phyloP scores from a whole-genome alignment of 2,888 invertebrate species.

The Cartodere bifasciata region DNA sequence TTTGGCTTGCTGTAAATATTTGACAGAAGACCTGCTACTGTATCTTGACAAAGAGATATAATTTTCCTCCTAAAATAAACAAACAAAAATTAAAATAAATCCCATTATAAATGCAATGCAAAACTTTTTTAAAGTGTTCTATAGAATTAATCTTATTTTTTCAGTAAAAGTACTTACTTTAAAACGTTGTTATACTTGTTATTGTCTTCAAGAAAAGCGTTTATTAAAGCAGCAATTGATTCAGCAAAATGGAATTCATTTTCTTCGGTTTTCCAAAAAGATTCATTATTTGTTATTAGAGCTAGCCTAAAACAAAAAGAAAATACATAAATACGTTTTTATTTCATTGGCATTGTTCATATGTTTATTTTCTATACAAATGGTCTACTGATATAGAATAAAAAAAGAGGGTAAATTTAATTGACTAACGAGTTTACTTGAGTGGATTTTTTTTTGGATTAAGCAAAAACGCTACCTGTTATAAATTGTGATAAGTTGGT shows the following conservation, averaged over 20 bases:
- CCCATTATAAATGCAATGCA: neutral
- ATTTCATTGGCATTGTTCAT: too few relatives aligned
- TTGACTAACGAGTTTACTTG: too few relatives aligned
- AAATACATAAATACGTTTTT: too few relatives aligned
- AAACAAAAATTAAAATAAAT: conserved; percentile 13
- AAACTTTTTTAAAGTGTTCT: neutral
- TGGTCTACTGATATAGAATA: too few relatives aligned
- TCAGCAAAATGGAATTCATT: conserved; percentile 76
- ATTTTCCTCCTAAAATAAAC: conserved; percentile 54
- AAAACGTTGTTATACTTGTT: conserved; percentile 40
- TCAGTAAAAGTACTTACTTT: conserved; percentile 28
- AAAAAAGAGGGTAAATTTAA: too few relatives aligned
- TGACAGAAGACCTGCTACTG: conserved; percentile 61
- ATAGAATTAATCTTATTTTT: too few relatives aligned
- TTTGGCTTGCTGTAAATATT: conserved; percentile 65
- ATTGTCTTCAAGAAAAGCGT: conserved; percentile 51
- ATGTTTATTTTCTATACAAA: too few relatives aligned
- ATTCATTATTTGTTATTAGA: conserved; percentile 57
- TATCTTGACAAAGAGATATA: conserved; percentile 57
- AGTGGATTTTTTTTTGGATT: too few relatives aligned
- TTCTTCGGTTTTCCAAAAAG: conserved; percentile 73
- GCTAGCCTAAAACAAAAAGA: conserved; percentile 59
- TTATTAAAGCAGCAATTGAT: conserved; percentile 60
- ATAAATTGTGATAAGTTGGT: conserved; percentile 70
- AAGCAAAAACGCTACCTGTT: too few relatives aligned